Evolutionary conservation across 2,797 vertebrate genomes (phyloP), one percentile per base, ranked within the genome.

Genomic region (Premnoplex brunnescens): DNA sequence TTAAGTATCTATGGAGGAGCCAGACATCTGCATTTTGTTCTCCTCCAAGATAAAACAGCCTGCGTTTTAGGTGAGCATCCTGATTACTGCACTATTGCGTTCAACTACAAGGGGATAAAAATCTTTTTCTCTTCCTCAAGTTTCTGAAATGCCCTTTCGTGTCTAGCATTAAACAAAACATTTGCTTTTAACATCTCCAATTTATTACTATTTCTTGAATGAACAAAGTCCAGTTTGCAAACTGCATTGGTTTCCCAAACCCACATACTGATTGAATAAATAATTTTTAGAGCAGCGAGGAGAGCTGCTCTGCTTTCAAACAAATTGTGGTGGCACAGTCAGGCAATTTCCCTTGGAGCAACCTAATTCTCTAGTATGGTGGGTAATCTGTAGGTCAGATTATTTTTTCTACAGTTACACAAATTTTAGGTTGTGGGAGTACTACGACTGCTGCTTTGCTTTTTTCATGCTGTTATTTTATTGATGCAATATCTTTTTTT

Each of bases 181-280:
- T 54, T 94, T 85, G 52, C 49, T 92, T 95, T 91, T 86, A 82
- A 6, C 63, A 59, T 77, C 44, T 92, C 32, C 63, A 88, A 92
- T 95, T 89, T 95, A 90, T 92, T 73, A 26, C 48, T 87, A 15
- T 80, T 89, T 77, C 68, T 91, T 89, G 32, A 87, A 90, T 77
- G 56, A 94, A 78, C 32, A 66, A 93, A 91, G 32, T 76, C 84
- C 59, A 89, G n/a, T 91, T 87, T 92, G 41, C 41, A 76, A 91
- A 87, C 39, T 85, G 12, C 10, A 46, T 85, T 84, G 30, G 6
- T 54, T 85, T 30, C 59, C 24, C 67, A 92, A 93, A 89, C 55
- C 52, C 88, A 94, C 77, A 82, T 46, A 82, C 22, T 85, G 77
- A 87, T 44, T 49, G 30, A 95, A 76, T 91, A 90, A 93, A 88